Percentiles rank a stretch among this genome's conserved stretches.
Conservation (phyloP, 92 coral and sea anemone species). For the Zoanthus solanderi region DNA sequence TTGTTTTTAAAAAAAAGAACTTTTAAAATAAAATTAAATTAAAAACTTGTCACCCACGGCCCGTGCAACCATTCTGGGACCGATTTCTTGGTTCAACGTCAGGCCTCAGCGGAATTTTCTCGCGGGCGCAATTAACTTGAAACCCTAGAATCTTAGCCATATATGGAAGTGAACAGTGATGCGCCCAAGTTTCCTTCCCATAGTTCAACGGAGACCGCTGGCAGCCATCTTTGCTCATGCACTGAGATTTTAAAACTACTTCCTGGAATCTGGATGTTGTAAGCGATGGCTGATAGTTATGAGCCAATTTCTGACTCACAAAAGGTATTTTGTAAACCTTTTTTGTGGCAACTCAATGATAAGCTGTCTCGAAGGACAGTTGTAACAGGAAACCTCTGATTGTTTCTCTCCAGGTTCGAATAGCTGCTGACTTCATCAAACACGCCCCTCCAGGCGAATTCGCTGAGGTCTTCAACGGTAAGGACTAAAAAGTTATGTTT, state of each 20-base stretch:
- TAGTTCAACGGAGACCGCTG: constrained; percentile 56
- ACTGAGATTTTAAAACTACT: constrained; percentile 29
- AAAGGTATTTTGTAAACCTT: constrained; percentile 72
- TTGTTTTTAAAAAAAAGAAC: not conserved
- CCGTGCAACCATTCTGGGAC: constrained; percentile 12
- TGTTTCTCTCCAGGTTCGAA: constrained; percentile 85
- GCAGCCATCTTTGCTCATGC: constrained; percentile 83
- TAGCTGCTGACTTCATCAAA: constrained; percentile 99
- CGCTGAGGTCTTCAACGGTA: constrained; percentile 99
- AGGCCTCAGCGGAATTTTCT: constrained; percentile 12
- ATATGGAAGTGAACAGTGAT: constrained; percentile 33
- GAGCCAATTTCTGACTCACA: constrained; percentile 91
- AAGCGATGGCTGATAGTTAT: constrained; percentile 93
- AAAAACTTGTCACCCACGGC: not conserved
- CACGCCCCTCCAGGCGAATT: constrained; percentile 99
- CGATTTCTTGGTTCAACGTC: not conserved
- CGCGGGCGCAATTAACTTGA: constrained; percentile 18
- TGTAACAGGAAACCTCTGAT: constrained; percentile 33
- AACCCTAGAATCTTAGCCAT: not conserved
- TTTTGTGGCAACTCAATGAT: not conserved
- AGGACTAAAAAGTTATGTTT: constrained; percentile 27
- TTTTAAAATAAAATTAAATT: not conserved
- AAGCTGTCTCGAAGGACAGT: constrained; percentile 3
- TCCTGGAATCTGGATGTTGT: constrained; percentile 69
- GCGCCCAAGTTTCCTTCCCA: constrained; percentile 67